phyloP scores from a whole-genome alignment of 1,140 invertebrate species.

The Drosophila kohkoa region DNA sequence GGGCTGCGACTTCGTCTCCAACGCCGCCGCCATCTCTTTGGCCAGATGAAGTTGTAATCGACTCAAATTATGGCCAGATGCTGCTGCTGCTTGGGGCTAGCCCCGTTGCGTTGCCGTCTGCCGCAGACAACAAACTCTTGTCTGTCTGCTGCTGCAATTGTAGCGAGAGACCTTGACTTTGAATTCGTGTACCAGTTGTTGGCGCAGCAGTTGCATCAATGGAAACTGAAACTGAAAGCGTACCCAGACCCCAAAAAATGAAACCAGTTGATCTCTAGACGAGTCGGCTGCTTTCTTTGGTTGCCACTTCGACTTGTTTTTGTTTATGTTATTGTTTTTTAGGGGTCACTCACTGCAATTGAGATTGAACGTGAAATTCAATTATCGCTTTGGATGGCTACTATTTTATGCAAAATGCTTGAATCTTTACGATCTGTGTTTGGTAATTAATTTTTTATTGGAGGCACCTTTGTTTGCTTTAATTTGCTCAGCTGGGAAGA shows the following conservation, averaged over 20 bases:
- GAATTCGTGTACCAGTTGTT: conserved; percentile 34
- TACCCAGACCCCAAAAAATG: conserved; percentile 2
- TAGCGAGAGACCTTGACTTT: conserved; percentile 71
- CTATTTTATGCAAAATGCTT: neutral
- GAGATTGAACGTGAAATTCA: conserved; percentile 34
- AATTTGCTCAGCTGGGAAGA: neutral
- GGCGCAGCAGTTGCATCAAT: conserved; percentile 32
- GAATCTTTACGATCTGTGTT: conserved; percentile 4
- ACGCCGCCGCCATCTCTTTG: neutral
- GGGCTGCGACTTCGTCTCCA: neutral
- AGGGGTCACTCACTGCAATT: conserved; percentile 40
- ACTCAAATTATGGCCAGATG: conserved; percentile 70
- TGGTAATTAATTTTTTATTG: neutral
- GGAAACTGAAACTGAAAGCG: conserved; percentile 30
- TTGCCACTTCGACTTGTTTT: conserved; percentile 25
- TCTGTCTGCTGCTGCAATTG: conserved; percentile 12
- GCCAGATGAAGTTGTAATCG: conserved; percentile 63
- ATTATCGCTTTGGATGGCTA: neutral
- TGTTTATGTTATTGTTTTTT: conserved; percentile 6
- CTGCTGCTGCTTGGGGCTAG: conserved; percentile 39
- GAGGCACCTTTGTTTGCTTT: neutral
- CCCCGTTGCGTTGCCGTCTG: conserved; percentile 28
- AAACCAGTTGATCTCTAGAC: conserved; percentile 54
- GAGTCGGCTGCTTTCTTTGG: conserved; percentile 59
- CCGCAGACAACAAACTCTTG: conserved; percentile 1